A percentile compares a stretch with the other conserved stretches of the same genome.
Conservation (phyloP, 2,797 vertebrate genomes). For the Luscinia luscinia region DNA sequence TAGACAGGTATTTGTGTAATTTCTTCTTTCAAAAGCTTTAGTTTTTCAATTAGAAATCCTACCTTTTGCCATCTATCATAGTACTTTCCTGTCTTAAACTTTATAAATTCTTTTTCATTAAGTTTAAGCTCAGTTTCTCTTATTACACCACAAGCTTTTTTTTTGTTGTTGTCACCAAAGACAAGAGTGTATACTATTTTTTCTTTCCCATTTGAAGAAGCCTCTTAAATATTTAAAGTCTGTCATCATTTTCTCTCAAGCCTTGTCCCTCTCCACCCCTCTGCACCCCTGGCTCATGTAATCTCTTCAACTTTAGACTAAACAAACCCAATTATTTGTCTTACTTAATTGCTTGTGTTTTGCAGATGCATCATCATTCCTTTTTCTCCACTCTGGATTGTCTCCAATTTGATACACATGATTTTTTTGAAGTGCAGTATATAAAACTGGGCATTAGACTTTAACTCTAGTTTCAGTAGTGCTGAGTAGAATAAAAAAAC, state of each 20-base stretch:
- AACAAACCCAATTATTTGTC: background rate
- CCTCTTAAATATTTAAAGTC: background rate
- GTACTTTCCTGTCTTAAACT: background rate
- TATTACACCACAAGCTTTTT: background rate
- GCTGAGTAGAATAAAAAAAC: background rate
- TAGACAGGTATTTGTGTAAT: background rate
- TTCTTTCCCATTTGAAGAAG: background rate
- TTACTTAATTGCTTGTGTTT: background rate
- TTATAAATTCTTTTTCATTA: background rate
- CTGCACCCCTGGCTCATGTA: background rate
- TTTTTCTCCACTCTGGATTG: background rate
- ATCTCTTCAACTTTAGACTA: background rate
- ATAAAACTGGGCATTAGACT: background rate
- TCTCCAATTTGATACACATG: background rate
- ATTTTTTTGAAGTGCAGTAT: background rate
- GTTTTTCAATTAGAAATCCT: background rate
- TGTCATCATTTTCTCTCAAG: background rate
- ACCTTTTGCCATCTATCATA: background rate
- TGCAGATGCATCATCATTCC: background rate
- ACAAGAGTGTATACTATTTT: background rate
- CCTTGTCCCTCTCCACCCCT: background rate
- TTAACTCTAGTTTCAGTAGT: background rate
- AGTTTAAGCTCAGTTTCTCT: background rate
- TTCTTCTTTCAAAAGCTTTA: background rate
- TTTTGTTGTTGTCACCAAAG: background rate